Evolutionary conservation across 2,888 invertebrate species (phyloP).

Genomic region (Pollenia griseotomentosa): DNA sequence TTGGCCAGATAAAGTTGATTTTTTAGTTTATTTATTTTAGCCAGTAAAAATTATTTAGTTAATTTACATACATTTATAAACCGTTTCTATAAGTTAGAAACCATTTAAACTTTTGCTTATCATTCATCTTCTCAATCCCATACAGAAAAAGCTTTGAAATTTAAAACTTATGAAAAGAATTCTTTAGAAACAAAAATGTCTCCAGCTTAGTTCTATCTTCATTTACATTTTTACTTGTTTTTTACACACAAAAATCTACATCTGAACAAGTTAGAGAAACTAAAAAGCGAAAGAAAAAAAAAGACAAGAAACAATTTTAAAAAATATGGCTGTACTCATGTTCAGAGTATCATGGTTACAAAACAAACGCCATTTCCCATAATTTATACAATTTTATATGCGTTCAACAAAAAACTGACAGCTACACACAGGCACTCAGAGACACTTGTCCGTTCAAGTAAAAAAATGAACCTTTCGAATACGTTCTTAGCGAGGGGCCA

Average conservation of each 20-base stretch:
- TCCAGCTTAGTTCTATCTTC: slow-evolving; percentile 29
- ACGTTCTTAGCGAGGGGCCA: slow-evolving; percentile 57
- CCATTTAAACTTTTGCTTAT: slow-evolving; percentile 47
- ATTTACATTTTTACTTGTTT: slow-evolving; percentile 10
- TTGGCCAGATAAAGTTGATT: slow-evolving; percentile 3
- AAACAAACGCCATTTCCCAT: slow-evolving; percentile 62
- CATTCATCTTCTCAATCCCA: slow-evolving; percentile 39
- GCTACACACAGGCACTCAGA: slow-evolving; percentile 22
- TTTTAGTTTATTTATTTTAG: slow-evolving; percentile 18
- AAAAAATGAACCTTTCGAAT: slow-evolving; percentile 45
- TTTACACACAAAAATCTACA: slow-evolving; percentile 8
- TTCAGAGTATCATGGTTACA: slow-evolving; percentile 58
- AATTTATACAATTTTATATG: slow-evolving; percentile 65
- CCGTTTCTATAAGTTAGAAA: slow-evolving; percentile 73
- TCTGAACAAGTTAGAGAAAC: not conserved
- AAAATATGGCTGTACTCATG: slow-evolving; percentile 49
- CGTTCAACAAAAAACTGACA: slow-evolving; percentile 62
- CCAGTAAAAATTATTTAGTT: slow-evolving; percentile 65
- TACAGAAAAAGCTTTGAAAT: slow-evolving; percentile 20
- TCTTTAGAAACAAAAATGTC: slow-evolving; percentile 19
- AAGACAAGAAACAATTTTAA: slow-evolving; percentile 1
- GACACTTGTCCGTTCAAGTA: slow-evolving; percentile 1
- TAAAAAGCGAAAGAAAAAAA: not conserved
- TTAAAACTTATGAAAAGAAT: not conserved
- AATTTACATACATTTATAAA: slow-evolving; percentile 79